A percentile compares a stretch with the other conserved stretches of the same genome.
Evolutionary conservation across 2,888 invertebrate genomes (phyloP).

Genomic region (Polietes domitor): DNA sequence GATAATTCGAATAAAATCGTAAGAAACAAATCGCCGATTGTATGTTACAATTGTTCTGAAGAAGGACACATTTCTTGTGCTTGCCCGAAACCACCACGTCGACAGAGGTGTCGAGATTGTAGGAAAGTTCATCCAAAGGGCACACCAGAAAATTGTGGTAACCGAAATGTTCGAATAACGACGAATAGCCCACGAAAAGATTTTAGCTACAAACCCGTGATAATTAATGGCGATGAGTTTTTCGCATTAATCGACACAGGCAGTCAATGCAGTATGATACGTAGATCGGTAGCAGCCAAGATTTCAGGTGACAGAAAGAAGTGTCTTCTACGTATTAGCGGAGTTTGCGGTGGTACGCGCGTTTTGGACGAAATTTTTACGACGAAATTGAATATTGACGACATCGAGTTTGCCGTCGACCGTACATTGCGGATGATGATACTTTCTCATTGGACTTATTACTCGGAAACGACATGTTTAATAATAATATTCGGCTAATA

Average conservation of each 20-base stretch:
- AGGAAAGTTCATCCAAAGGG: slow-evolving; percentile 5
- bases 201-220: neutral
- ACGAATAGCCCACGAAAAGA: neutral
- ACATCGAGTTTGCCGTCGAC: neutral
- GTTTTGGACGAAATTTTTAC: slow-evolving; percentile 37
- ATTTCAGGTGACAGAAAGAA: neutral
- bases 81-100: slow-evolving; percentile 21
- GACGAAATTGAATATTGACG: slow-evolving; percentile 43
- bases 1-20: too few relatives aligned
- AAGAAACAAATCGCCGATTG: neutral
- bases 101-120: neutral
- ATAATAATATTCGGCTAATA: neutral
- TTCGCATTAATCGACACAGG: slow-evolving; percentile 44
- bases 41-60: slow-evolving; percentile 12
- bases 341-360: slow-evolving; percentile 29
- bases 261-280: slow-evolving; percentile 41
- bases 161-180: neutral
- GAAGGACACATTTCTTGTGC: slow-evolving; percentile 5
- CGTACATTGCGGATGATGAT: slow-evolving; percentile 26
- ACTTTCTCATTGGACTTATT: slow-evolving; percentile 1
- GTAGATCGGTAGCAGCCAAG: neutral
- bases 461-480: slow-evolving; percentile 52
- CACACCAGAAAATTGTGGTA: slow-evolving; percentile 1
- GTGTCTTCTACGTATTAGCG: slow-evolving; percentile 25
- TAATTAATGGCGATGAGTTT: neutral